Conservation (phyloP, 2,797 vertebrate genomes). For the Orestias chungarensis region DNA sequence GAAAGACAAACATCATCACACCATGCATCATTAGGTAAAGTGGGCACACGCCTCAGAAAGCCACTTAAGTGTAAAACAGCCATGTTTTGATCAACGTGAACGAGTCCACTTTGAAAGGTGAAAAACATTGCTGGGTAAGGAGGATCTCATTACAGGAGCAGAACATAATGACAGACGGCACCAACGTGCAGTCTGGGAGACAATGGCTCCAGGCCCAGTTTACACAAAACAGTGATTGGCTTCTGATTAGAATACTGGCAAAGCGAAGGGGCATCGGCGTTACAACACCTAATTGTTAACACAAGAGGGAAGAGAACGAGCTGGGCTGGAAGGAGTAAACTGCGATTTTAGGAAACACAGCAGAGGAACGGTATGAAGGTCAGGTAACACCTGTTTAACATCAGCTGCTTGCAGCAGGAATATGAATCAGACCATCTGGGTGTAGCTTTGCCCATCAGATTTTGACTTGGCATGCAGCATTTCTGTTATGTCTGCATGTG, state of each 20-base stretch:
- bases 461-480: slow-evolving; percentile 56
- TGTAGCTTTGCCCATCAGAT: slow-evolving; percentile 65
- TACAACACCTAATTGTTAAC: slow-evolving; percentile 41
- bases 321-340: slow-evolving; percentile 11
- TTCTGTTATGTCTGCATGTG: slow-evolving; percentile 9
- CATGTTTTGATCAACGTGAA: slow-evolving; percentile 45
- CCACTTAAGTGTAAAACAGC: slow-evolving; percentile 16
- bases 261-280: slow-evolving; percentile 38
- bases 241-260: slow-evolving; percentile 45
- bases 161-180: slow-evolving; percentile 48
- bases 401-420: slow-evolving; percentile 65
- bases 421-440: slow-evolving; percentile 71
- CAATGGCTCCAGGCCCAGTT: slow-evolving; percentile 44
- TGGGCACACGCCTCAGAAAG: slow-evolving; percentile 41
- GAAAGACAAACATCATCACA: slow-evolving; percentile 62
- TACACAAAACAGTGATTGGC: slow-evolving; percentile 48
- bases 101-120: slow-evolving; percentile 24
- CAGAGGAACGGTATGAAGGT: slow-evolving; percentile 59
- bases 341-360: slow-evolving; percentile 31
- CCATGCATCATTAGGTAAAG: slow-evolving; percentile 60
- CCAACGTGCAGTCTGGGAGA: slow-evolving; percentile 43
- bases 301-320: slow-evolving; percentile 2
- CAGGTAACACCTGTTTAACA: slow-evolving; percentile 74
- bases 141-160: slow-evolving; percentile 53
- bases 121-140: slow-evolving; percentile 27